Conservation (phyloP, 2,888 invertebrate species). For the Cerastis rubricosa region DNA sequence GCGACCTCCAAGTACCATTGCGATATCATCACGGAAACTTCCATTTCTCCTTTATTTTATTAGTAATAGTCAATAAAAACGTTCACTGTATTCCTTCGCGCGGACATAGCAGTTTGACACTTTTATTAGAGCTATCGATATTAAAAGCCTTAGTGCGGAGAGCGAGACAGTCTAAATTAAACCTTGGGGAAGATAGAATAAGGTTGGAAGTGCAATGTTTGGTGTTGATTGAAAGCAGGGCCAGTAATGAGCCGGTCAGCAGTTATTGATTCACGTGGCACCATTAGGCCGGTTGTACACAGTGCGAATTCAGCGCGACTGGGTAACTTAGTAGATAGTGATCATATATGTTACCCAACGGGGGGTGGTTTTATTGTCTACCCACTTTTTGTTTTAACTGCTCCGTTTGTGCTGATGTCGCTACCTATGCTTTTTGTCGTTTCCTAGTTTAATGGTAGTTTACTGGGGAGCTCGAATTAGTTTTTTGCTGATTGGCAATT, state of each 20-base stretch:
- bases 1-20: slow-evolving; percentile 65
- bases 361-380: slow-evolving; percentile 62
- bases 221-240: slow-evolving; percentile 84
- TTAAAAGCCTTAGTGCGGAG: slow-evolving; percentile 75
- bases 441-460: slow-evolving; percentile 35
- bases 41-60: slow-evolving; percentile 79
- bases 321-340: slow-evolving; percentile 64
- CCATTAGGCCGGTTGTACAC: slow-evolving; percentile 76
- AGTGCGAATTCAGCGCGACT: slow-evolving; percentile 73
- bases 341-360: slow-evolving; percentile 63
- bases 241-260: slow-evolving; percentile 89
- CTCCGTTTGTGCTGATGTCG: slow-evolving; percentile 47
- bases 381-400: slow-evolving; percentile 65
- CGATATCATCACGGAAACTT: slow-evolving; percentile 68
- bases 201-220: slow-evolving; percentile 65
- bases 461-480: slow-evolving; percentile 39
- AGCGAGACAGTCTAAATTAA: slow-evolving; percentile 52
- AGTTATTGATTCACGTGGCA: slow-evolving; percentile 88
- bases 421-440: slow-evolving; percentile 57
- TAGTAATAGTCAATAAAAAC: slow-evolving; percentile 83
- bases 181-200: slow-evolving; percentile 55
- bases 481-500: slow-evolving; percentile 42
- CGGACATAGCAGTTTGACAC: slow-evolving; percentile 80
- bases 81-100: slow-evolving; percentile 81
- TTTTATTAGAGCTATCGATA: slow-evolving; percentile 81